phyloP scores from a whole-genome alignment of 1,140 invertebrate genomes.

The Macrocentrus cingulum region DNA sequence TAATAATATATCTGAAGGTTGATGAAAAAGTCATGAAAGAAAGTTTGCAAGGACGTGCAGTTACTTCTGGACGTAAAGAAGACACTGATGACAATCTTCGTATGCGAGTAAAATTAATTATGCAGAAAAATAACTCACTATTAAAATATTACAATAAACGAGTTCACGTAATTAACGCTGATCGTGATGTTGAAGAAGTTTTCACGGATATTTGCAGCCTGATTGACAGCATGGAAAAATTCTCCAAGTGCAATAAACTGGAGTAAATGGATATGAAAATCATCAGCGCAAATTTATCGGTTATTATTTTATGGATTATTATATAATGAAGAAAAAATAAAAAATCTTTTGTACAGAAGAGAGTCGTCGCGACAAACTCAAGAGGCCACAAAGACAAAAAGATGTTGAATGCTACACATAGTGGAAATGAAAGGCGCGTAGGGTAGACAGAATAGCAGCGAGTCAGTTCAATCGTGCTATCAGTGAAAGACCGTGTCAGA shows the following conservation, averaged over 20 bases:
- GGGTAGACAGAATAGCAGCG: not conserved
- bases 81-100: slow-evolving; percentile 14
- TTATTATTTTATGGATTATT: too few relatives aligned
- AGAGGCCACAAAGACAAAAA: not conserved
- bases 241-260: not conserved
- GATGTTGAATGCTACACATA: not conserved
- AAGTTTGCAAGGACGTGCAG: slow-evolving; percentile 22
- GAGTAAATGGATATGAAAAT: not conserved
- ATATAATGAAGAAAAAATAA: too few relatives aligned
- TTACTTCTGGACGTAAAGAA: slow-evolving; percentile 11
- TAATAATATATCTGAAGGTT: slow-evolving; percentile 29
- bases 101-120: slow-evolving; percentile 12
- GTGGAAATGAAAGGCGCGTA: slow-evolving; percentile 8
- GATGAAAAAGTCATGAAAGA: slow-evolving; percentile 30
- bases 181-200: slow-evolving; percentile 6
- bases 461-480: slow-evolving; percentile 25
- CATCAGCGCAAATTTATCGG: too few relatives aligned
- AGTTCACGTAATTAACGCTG: slow-evolving; percentile 26
- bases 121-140: slow-evolving; percentile 17
- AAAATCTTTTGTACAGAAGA: too few relatives aligned
- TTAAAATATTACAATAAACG: slow-evolving; percentile 26
- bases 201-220: slow-evolving; percentile 4
- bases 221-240: slow-evolving; percentile 4
- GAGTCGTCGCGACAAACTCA: too few relatives aligned
- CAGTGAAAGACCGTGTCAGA: slow-evolving; percentile 58